Evolutionary conservation across 2,797 vertebrate species (phyloP).

Genomic region (Amniataba percoides): DNA sequence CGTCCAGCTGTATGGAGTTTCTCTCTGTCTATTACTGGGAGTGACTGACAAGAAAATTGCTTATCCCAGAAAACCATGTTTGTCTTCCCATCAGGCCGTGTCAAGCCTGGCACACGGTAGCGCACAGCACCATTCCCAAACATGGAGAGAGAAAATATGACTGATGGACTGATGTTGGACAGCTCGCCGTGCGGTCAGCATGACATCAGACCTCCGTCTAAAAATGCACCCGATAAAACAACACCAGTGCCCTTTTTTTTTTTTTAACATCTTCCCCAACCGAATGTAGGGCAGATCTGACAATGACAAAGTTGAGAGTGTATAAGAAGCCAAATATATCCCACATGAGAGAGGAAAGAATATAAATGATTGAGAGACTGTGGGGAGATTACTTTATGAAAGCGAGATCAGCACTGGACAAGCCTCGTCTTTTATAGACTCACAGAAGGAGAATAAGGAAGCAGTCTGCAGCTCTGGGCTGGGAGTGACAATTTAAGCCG

Average conservation of each 20-base stretch:
- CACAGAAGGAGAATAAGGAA: slow-evolving; percentile 56
- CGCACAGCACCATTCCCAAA: slow-evolving; percentile 49
- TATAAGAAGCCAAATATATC: slow-evolving; percentile 51
- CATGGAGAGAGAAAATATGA: slow-evolving; percentile 55
- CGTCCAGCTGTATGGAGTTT: slow-evolving; percentile 21
- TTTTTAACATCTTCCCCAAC: slow-evolving; percentile 33
- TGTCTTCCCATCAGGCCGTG: slow-evolving; percentile 55
- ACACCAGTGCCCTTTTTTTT: slow-evolving; percentile 17
- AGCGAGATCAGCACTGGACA: slow-evolving; percentile 61
- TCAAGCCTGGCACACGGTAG: slow-evolving; percentile 41
- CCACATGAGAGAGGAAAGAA: slow-evolving; percentile 40
- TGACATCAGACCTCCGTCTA: slow-evolving; percentile 41
- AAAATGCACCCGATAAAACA: slow-evolving; percentile 55
- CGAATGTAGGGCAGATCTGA: slow-evolving; percentile 59
- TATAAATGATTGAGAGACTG: slow-evolving; percentile 65
- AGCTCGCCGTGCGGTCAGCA: slow-evolving; percentile 36
- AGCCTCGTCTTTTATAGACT: slow-evolving; percentile 54
- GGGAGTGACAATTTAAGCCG: slow-evolving; percentile 67
- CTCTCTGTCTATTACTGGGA: slow-evolving; percentile 15
- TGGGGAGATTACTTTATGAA: slow-evolving; percentile 53
- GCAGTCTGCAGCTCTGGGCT: slow-evolving; percentile 43
- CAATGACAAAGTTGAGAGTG: slow-evolving; percentile 50
- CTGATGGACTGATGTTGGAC: slow-evolving; percentile 30
- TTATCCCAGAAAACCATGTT: slow-evolving; percentile 41
- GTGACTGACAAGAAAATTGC: slow-evolving; percentile 52